Percentiles rank a stretch among this genome's conserved stretches.
phyloP scores from a whole-genome alignment of 1,140 invertebrate species.

The Plodia interpunctella region DNA sequence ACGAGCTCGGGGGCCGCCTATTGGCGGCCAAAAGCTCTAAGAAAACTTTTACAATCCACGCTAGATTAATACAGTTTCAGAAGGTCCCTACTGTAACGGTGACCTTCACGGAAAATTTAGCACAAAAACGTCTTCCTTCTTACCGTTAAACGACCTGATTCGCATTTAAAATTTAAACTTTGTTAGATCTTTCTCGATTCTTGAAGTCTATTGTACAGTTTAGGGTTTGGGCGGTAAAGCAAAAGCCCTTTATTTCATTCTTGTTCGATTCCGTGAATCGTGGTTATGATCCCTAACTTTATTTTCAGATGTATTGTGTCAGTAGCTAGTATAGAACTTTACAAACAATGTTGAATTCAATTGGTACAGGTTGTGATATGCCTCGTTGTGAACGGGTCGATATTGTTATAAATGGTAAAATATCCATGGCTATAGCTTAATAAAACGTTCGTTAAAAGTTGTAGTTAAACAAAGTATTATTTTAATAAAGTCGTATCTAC shows the following conservation, averaged over 20 bases:
- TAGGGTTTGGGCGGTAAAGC: constrained; percentile 62
- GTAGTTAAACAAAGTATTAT: constrained; percentile 73
- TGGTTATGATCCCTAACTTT: constrained; percentile 70
- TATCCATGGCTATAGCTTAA: constrained; percentile 76
- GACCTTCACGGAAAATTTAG: constrained; percentile 55
- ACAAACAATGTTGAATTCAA: constrained; percentile 76
- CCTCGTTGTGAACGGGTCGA: constrained; percentile 75
- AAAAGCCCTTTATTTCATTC: constrained; percentile 65
- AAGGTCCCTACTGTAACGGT: constrained; percentile 41
- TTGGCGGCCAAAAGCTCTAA: constrained; percentile 19
- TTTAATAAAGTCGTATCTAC: constrained; percentile 73
- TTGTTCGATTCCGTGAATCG: constrained; percentile 76
- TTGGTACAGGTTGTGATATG: constrained; percentile 77
- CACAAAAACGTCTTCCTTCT: constrained; percentile 77
- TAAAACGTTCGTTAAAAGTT: constrained; percentile 74
- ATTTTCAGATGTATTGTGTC: constrained; percentile 74
- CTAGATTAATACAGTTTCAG: constrained; percentile 54
- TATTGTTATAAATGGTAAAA: constrained; percentile 76
- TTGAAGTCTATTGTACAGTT: constrained; percentile 69
- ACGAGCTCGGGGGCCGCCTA: background rate
- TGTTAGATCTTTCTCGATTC: constrained; percentile 68
- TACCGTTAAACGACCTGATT: constrained; percentile 69
- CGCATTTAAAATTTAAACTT: constrained; percentile 68
- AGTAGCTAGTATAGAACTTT: constrained; percentile 75
- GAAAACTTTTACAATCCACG: constrained; percentile 41